phyloP scores from a whole-genome alignment of 2,888 invertebrate species.

The Dynastes grantii region DNA sequence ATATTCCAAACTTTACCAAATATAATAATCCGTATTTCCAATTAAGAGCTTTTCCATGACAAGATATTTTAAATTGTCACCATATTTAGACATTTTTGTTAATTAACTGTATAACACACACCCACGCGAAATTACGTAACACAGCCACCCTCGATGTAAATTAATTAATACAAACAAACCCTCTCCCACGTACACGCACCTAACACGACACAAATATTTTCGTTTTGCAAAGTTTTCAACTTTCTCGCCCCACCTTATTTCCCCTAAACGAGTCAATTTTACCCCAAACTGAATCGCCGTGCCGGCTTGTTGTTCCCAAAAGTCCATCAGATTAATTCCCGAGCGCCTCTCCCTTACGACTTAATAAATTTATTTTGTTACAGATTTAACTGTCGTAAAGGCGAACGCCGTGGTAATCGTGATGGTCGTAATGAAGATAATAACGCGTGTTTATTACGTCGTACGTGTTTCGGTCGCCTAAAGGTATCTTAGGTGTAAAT shows the following conservation, averaged over 20 bases:
- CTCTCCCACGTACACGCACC: no score
- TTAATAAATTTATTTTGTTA: slow-evolving; percentile 40
- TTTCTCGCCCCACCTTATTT: no score
- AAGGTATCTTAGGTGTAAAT: background rate
- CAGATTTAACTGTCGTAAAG: slow-evolving; percentile 37
- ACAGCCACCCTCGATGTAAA: background rate
- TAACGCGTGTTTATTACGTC: slow-evolving; percentile 29
- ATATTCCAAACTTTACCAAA: no score
- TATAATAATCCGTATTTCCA: no score
- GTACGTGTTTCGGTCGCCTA: slow-evolving; percentile 19
- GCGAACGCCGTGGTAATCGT: slow-evolving; percentile 23
- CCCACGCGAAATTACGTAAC: no score
- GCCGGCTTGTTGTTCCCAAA: slow-evolving; percentile 10
- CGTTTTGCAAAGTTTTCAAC: no score
- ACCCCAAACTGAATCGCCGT: background rate
- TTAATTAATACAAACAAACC: background rate
- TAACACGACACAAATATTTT: slow-evolving; percentile 1
- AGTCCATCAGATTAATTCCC: slow-evolving; percentile 37
- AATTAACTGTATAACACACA: no score
- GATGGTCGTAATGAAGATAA: slow-evolving; percentile 42
- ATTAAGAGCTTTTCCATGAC: background rate
- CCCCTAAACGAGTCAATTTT: no score
- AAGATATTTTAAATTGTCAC: no score
- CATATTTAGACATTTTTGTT: no score
- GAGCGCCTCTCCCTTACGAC: slow-evolving; percentile 21